phyloP scores from a whole-genome alignment of 2,888 invertebrate species.

The Macrosiphum euphorbiae region DNA sequence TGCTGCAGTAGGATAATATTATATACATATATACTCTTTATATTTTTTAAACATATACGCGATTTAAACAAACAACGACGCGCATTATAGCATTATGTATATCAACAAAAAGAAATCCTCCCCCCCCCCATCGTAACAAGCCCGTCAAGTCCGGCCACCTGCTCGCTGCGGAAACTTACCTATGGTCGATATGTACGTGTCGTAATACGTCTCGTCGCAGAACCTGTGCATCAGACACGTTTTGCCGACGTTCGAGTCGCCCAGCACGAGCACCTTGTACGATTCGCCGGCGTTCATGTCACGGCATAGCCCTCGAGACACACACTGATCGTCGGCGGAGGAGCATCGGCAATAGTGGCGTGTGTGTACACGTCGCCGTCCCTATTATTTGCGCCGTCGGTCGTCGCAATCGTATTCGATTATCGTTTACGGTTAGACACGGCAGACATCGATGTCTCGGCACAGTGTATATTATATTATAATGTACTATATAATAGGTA shows the following conservation, averaged over 20 bases:
- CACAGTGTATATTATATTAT: not conserved
- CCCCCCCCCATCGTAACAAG: not conserved
- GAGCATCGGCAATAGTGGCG: not conserved
- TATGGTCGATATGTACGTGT: constrained; percentile 91
- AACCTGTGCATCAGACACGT: constrained; percentile 91
- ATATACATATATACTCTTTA: not conserved
- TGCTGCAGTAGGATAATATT: not conserved
- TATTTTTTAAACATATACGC: not conserved
- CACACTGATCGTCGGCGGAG: constrained; percentile 11
- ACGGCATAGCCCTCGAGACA: constrained; percentile 41
- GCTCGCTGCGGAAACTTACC: constrained; percentile 75
- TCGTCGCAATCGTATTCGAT: not conserved
- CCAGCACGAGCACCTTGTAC: constrained; percentile 87
- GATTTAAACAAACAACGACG: not conserved
- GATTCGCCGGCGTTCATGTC: constrained; percentile 69
- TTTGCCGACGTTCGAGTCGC: constrained; percentile 91
- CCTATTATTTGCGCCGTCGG: not conserved
- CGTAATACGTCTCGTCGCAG: constrained; percentile 90
- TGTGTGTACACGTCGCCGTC: not conserved
- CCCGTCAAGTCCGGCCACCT: not conserved
- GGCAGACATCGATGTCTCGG: not conserved
- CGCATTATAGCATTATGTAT: not conserved
- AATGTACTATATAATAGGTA: not conserved
- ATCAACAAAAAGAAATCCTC: not conserved
- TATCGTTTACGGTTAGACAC: not conserved